phyloP scores from a whole-genome alignment of 2,113 vertebrate genomes.

The Globicephala melas region DNA sequence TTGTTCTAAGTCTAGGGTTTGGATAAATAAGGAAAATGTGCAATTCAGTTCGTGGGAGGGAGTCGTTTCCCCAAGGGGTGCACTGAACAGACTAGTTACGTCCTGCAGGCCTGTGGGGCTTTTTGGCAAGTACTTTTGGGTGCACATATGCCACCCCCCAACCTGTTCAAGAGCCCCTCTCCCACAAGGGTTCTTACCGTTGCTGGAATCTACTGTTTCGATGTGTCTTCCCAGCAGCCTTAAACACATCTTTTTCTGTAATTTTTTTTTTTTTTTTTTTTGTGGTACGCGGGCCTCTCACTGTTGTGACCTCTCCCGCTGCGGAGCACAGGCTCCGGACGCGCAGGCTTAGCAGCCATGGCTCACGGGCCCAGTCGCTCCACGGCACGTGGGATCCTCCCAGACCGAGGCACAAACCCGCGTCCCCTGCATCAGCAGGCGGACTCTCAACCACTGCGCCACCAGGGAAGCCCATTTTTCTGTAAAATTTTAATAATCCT shows the following conservation, averaged over 20 bases:
- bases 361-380: too few species aligned
- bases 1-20: neutral
- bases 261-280: neutral
- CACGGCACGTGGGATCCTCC: too few species aligned
- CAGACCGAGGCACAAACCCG: too few species aligned
- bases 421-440: too few species aligned
- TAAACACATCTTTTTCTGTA: neutral
- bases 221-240: neutral
- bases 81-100: neutral
- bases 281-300: too few species aligned
- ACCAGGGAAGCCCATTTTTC: neutral
- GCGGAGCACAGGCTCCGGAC: too few species aligned
- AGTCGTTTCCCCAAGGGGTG: neutral
- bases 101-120: neutral
- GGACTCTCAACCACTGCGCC: too few species aligned
- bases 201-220: neutral
- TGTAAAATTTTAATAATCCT: neutral
- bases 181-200: neutral
- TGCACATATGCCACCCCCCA: accelerated
- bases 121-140: neutral
- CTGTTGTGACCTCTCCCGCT: too few species aligned
- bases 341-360: too few species aligned
- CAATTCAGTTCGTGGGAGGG: neutral
- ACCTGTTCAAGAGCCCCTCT: neutral
- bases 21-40: neutral